Conservation (phyloP, 1,140 invertebrate species). For the Drosophila gunungcola region DNA sequence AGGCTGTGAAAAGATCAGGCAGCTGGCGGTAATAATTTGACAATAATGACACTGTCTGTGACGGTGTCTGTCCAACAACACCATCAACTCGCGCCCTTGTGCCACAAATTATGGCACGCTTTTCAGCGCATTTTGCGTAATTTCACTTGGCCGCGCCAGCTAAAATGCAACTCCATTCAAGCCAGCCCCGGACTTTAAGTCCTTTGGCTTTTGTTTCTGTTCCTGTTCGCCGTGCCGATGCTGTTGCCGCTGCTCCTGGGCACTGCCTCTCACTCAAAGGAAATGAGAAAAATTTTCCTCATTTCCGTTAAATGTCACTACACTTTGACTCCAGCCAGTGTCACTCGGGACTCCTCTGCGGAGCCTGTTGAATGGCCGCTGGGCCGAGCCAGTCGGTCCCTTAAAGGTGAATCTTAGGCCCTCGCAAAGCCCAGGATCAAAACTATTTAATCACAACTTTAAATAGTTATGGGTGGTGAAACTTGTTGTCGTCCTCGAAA, state of each 20-base stretch:
- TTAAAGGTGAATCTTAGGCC: slow-evolving; percentile 17
- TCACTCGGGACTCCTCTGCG: not conserved
- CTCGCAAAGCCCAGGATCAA: not conserved
- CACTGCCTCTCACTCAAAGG: slow-evolving; percentile 50
- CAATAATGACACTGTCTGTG: slow-evolving; percentile 69
- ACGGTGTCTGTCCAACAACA: slow-evolving; percentile 25
- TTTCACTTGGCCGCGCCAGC: slow-evolving; percentile 11
- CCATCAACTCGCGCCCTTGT: not conserved
- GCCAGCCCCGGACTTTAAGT: slow-evolving; percentile 28
- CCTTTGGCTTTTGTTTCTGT: slow-evolving; percentile 22
- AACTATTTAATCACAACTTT: not conserved
- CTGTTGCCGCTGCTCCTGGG: slow-evolving; percentile 17
- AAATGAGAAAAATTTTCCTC: slow-evolving; percentile 80
- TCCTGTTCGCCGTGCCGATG: not conserved
- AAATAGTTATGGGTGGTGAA: too few relatives aligned
- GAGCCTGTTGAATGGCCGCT: slow-evolving; percentile 39
- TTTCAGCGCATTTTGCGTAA: slow-evolving; percentile 46
- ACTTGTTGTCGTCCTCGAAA: too few relatives aligned
- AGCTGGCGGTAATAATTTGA: slow-evolving; percentile 67
- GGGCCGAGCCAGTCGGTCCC: not conserved
- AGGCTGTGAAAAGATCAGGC: slow-evolving; percentile 2
- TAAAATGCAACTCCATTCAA: slow-evolving; percentile 38
- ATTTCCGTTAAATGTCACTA: slow-evolving; percentile 75
- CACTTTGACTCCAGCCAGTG: slow-evolving; percentile 47
- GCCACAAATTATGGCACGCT: slow-evolving; percentile 35